Evolutionary conservation across 2,113 vertebrate species (phyloP).

Genomic region (Glaucomys volans): DNA sequence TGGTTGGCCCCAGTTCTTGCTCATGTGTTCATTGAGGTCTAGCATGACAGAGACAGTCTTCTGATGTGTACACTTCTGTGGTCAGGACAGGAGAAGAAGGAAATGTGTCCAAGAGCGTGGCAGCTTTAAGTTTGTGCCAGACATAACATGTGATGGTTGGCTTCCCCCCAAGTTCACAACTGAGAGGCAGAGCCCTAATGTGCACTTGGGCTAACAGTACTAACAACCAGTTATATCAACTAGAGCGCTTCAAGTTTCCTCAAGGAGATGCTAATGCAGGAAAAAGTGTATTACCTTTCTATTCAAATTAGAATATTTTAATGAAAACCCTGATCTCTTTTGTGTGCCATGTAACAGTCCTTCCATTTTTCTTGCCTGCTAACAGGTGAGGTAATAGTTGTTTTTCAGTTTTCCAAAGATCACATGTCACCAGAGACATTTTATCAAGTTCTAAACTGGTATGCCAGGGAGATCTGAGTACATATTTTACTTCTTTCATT

Average conservation of each 20-base stretch:
- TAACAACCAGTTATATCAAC: not conserved
- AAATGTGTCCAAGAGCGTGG: not conserved
- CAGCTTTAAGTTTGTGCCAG: not conserved
- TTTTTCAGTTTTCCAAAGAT: conserved; percentile 60
- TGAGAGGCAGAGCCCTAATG: rapidly evolving
- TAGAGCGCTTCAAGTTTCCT: not conserved
- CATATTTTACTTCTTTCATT: conserved; percentile 62
- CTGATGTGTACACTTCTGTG: not conserved
- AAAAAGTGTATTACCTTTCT: not conserved
- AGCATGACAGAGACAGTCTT: not conserved
- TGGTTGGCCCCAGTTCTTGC: not conserved
- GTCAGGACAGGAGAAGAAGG: not conserved
- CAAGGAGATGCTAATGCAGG: not conserved
- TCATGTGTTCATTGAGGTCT: not conserved
- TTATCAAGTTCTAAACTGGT: conserved; percentile 47
- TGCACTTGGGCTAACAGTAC: not conserved
- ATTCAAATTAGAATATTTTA: not conserved
- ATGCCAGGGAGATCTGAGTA: not conserved
- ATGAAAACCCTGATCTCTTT: conserved; percentile 3
- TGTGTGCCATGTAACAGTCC: not conserved
- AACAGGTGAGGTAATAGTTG: not conserved
- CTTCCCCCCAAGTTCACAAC: not conserved
- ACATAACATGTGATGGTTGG: too few relatives aligned
- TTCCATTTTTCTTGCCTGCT: not conserved
- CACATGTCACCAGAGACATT: conserved; percentile 13